Evolutionary conservation across 2,113 vertebrate species (phyloP), one percentile per base, ranked within the genome.

Genomic region (Limanda limanda): DNA sequence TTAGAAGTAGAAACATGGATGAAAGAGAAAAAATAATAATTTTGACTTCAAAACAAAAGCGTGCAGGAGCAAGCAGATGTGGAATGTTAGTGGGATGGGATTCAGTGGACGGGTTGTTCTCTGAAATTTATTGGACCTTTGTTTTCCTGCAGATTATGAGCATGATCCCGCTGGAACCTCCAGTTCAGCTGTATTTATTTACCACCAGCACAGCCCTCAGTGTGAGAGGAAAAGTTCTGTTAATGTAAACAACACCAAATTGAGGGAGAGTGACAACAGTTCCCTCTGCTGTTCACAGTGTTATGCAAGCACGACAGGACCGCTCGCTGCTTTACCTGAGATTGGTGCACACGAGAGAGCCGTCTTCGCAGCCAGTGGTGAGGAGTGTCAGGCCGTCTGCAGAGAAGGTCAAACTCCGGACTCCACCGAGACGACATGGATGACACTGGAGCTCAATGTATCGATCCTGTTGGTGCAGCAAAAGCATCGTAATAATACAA

Each of bases 221-320:
- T 11, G 60, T 45, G 18, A 81, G 23, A 81, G 47, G 45, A 81
- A 78, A 73, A 65, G 47, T 23, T n/a, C 47, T 58, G 20, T 55
- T 62, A 9, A 40, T 62, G 21, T 52, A 45, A 51, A 47, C 68
- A 31, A n/a, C 3, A 48, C 23, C 58, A 63, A 55, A 40, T 66
- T 56, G 55, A 2, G 4, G 7, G 15, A 58, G 24, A 27, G 37
- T 42, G 23, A 42, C 74, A 88, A 88, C 64, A 52, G 77, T 60
- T 79, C 88, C 86, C 88, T 83, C 91, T 91, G 10, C 74, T 89
- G 89, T 74, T 79, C 71, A 79, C 59, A 54, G 27, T 21, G 70
- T 57, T 73, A 61, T 78, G 35, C 37, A 60, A 70, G 11, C 31
- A 14, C n/a, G 64, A 27, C 12, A 11, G 15, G 31, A 18, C 42